These are phyloP conservation scores for Paracentrotus lividus DNA, from an alignment of 53 echinoderm and acorn worm species.

Conservation along the genomic window DNA sequence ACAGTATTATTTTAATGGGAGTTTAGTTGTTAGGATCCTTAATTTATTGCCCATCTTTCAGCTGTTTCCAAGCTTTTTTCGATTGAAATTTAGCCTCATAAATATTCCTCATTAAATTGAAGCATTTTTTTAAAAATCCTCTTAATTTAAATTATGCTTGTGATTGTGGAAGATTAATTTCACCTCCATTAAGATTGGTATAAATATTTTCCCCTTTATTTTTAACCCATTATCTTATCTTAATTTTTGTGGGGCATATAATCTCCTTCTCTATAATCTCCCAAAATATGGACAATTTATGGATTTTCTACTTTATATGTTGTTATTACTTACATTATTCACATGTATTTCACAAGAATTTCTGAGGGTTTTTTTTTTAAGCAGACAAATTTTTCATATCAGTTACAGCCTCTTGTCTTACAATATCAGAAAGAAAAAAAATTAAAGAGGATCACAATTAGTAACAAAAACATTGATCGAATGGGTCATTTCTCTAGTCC, in stretches of 20 bases:
- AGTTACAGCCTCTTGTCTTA: neutral
- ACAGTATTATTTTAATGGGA: slow-evolving; percentile 23
- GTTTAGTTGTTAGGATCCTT: neutral
- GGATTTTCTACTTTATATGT: too few relatives aligned
- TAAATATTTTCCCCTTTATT: too few relatives aligned
- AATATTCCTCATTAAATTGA: neutral
- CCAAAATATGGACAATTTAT: too few relatives aligned
- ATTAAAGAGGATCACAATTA: slow-evolving; percentile 25
- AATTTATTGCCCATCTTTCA: slow-evolving; percentile 25
- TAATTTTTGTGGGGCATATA: too few relatives aligned
- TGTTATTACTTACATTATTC: too few relatives aligned
- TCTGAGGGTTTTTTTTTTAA: too few relatives aligned
- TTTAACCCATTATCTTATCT: neutral
- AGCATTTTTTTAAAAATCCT: neutral
- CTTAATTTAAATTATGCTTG: neutral
- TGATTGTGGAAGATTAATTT: too few relatives aligned
- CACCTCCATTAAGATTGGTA: too few relatives aligned
- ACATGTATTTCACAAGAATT: too few relatives aligned
- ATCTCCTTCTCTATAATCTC: too few relatives aligned
- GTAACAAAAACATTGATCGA: slow-evolving; percentile 57
- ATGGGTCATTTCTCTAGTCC: neutral
- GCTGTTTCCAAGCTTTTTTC: neutral
- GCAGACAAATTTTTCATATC: neutral
- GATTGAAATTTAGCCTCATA: neutral
- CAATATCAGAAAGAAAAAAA: neutral